A percentile compares a stretch with the other conserved stretches of the same genome.
phyloP scores from a whole-genome alignment of 2,113 vertebrate genomes.

The Erpornis zantholeuca region DNA sequence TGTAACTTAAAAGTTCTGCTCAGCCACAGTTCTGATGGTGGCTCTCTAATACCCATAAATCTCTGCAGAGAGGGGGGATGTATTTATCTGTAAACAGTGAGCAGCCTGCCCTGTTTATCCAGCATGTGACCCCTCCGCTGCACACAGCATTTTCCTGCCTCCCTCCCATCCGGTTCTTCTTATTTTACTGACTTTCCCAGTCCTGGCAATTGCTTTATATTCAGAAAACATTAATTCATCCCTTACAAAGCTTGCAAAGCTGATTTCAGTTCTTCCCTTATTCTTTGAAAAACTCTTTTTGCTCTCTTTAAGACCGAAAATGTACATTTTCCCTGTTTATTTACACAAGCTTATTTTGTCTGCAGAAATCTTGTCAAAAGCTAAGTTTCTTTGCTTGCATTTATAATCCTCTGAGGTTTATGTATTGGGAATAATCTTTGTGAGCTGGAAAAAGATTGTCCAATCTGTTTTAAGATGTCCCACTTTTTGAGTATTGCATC shows the following conservation, averaged over 20 bases:
- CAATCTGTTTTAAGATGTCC: constrained; percentile 31
- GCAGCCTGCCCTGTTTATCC: background rate
- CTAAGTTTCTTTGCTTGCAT: background rate
- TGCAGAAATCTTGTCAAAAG: background rate
- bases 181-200: background rate
- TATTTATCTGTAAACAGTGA: background rate
- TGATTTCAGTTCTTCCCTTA: background rate
- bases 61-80: background rate
- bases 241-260: background rate
- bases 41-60: background rate
- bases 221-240: background rate
- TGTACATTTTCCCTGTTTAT: background rate
- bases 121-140: background rate
- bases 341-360: constrained; percentile 14
- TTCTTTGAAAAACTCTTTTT: background rate
- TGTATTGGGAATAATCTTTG: constrained; percentile 3
- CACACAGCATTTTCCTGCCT: background rate
- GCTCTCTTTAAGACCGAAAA: background rate
- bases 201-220: background rate
- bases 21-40: background rate
- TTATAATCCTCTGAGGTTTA: constrained; percentile 11
- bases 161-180: background rate
- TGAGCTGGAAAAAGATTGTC: constrained; percentile 27
- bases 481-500: background rate
- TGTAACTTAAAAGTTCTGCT: background rate